Evolutionary conservation across 2,797 vertebrate species (phyloP).

Genomic region (Periophthalmus magnuspinnatus): DNA sequence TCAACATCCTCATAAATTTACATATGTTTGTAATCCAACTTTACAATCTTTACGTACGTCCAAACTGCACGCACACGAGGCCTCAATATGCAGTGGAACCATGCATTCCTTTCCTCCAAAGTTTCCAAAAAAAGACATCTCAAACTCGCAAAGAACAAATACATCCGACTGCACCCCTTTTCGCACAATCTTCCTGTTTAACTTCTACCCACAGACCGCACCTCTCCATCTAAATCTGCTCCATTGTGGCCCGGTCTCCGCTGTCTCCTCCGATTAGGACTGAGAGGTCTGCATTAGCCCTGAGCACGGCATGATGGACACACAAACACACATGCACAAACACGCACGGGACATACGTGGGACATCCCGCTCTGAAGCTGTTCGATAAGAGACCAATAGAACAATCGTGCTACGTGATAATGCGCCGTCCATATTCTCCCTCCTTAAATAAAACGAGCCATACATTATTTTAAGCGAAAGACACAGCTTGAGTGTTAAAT

Average conservation of each 20-base stretch:
- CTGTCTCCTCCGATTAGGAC: constrained; percentile 71
- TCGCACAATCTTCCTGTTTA: constrained; percentile 36
- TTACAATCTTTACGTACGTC: constrained; percentile 53
- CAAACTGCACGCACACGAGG: constrained; percentile 80
- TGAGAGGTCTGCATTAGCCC: constrained; percentile 57
- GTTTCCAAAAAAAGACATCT: constrained; percentile 11
- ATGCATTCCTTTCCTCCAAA: constrained; percentile 58
- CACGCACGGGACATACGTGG: constrained; percentile 2
- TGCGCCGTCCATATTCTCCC: not conserved
- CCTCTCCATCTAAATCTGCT: constrained; percentile 76
- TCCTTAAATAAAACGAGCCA: not conserved
- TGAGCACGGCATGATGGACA: constrained; percentile 45
- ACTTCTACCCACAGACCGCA: constrained; percentile 33
- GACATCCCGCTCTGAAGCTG: constrained; percentile 17
- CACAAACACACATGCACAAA: constrained; percentile 9
- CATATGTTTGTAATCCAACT: constrained; percentile 12
- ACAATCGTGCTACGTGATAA: not conserved
- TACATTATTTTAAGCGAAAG: constrained; percentile 38
- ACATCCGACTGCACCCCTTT: constrained; percentile 42
- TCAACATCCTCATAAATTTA: constrained; percentile 89
- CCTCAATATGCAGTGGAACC: constrained; percentile 77
- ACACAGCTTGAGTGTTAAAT: constrained; percentile 31
- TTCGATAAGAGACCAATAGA: constrained; percentile 24
- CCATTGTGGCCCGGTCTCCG: constrained; percentile 79
- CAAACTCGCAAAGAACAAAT: constrained; percentile 21